Conservation (phyloP, 2,797 vertebrate genomes). For the Hydrophis major region DNA sequence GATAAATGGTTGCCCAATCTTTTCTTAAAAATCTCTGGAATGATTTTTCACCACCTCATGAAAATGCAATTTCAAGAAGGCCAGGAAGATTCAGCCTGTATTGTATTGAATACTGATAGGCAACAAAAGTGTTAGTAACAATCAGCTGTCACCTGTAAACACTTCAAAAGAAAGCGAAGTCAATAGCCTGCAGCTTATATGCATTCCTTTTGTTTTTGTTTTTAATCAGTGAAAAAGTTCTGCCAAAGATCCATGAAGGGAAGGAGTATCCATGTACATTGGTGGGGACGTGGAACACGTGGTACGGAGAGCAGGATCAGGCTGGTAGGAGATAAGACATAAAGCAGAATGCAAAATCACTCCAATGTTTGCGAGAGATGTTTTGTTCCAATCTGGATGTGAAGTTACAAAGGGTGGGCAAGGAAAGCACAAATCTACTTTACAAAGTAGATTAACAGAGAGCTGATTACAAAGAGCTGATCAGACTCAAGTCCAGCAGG, state of each 20-base stretch:
- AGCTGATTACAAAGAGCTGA: neutral
- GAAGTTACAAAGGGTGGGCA: neutral
- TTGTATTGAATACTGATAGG: neutral
- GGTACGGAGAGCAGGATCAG: constrained; percentile 99
- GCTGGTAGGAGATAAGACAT: constrained; percentile 85
- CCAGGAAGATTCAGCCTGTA: neutral
- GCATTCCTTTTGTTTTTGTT: constrained; percentile 68
- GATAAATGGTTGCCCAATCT: neutral
- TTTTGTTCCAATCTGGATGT: neutral
- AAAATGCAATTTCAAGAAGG: neutral
- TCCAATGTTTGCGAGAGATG: constrained; percentile 46
- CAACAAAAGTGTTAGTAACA: neutral
- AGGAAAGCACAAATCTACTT: neutral
- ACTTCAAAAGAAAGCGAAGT: neutral
- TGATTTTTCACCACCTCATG: neutral
- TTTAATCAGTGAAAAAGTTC: constrained; percentile 85
- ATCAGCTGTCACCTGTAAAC: neutral
- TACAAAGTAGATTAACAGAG: constrained; percentile 1
- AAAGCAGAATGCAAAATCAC: constrained; percentile 56
- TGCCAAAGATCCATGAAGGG: constrained; percentile 92
- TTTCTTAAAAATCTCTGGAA: neutral
- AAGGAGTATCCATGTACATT: constrained; percentile 95
- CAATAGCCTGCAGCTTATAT: constrained; percentile 50
- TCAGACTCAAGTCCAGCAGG: neutral
- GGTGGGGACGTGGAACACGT: constrained; percentile 99